Conservation (phyloP, 2,113 vertebrate species). For the Anas platyrhynchos region DNA sequence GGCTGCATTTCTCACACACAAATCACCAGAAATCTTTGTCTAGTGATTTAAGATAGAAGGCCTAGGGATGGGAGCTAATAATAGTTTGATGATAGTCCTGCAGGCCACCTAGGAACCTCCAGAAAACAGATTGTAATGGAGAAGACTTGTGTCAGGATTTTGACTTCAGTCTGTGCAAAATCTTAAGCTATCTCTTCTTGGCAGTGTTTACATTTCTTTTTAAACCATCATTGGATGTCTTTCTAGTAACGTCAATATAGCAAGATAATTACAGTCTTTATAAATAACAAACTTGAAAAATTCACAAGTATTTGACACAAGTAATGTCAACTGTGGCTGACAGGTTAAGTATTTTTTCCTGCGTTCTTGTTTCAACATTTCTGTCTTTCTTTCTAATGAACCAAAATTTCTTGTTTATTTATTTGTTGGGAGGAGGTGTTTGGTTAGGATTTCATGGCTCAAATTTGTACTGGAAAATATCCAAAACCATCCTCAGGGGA, state of each 20-base stretch:
- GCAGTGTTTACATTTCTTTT: not conserved
- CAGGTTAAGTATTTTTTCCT: not conserved
- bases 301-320: not conserved
- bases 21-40: not conserved
- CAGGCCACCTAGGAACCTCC: not conserved
- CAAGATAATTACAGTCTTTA: not conserved
- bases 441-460: slow-evolving; percentile 67
- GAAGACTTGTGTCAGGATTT: not conserved
- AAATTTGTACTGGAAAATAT: slow-evolving; percentile 69
- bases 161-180: not conserved
- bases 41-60: not conserved
- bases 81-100: not conserved
- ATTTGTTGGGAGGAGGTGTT: slow-evolving; percentile 2
- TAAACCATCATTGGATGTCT: not conserved
- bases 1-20: not conserved
- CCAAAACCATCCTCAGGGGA: slow-evolving; percentile 67
- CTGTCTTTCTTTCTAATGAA: not conserved
- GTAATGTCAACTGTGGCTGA: not conserved
- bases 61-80: not conserved
- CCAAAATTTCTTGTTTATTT: slow-evolving; percentile 22
- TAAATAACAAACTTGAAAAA: not conserved
- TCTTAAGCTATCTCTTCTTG: not conserved
- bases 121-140: not conserved
- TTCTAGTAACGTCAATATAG: not conserved
- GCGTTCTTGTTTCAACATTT: slow-evolving; percentile 1